Base-by-base conservation (phyloP, 2,888 invertebrate species). In the Nasonovia ribisnigri region DNA sequence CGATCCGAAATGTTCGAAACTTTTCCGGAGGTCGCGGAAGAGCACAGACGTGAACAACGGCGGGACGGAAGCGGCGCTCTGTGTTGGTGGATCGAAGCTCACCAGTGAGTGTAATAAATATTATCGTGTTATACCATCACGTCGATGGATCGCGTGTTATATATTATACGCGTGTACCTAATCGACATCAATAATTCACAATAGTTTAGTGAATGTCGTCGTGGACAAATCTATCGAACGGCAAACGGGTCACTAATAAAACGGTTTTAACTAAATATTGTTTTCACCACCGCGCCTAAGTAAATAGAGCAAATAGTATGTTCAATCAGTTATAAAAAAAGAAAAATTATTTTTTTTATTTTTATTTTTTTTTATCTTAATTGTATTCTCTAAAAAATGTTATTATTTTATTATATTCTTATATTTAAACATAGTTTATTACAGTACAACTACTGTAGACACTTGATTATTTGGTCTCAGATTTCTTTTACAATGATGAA, bases 31-130 rank as follows among this genome's bases (percentile, higher is more conserved):
- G 77, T 77, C 36, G 8, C 36, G 8, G 16, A 77, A 77, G 36
- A 77, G 77, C 36, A 36, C 20, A 8, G 36, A 77, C 36, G 36
- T 20, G 20, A 36, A 77, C 77, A 77, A 42, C 36, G 42, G 77
- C 20, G 77, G 77, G 20, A 77, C 36, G 36, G 36, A 77, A 77
- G 42, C 20, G 20, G 3, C 0, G 8, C 20, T 8, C 36, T 77
- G 36, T 77, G 36, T 36, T 36, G 77, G 36, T 77, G 36, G 36
- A 77, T 77, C 77, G 77, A 77, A 77, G 20, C 20, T 77, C 36
- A 77, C 77, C 20, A 77, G 77, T 36, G 77, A 77, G 77, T 77
- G 36, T 77, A 77, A 77, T 77, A 77, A 77, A 77, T 77, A 77
- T 77, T 36, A 36, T 77, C 36, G 20, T 36, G n/a, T 67, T 67